These are phyloP conservation scores for Eumeta japonica DNA, from an alignment of 1,140 invertebrate species.

Conservation along the genomic window DNA sequence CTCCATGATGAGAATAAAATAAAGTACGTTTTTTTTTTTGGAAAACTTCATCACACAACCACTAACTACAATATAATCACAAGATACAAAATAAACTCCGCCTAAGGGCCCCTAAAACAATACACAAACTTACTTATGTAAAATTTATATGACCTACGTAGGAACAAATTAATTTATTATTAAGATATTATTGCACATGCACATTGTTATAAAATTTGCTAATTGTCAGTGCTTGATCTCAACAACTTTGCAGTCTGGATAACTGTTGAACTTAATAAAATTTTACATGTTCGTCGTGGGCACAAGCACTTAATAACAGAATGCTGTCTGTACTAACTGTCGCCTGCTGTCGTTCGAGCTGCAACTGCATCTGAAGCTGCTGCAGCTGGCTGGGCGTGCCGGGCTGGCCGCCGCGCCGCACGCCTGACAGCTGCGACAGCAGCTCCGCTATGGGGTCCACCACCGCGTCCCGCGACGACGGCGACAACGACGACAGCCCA, in stretches of 20 bases:
- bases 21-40: too few species aligned
- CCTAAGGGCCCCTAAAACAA: too few species aligned
- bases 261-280: background rate
- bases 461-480: constrained; percentile 81
- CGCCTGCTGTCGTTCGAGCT: constrained; percentile 82
- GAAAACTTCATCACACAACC: too few species aligned
- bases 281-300: background rate
- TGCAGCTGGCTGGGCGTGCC: constrained; percentile 78
- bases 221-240: too few species aligned
- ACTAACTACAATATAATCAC: too few species aligned
- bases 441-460: constrained; percentile 94
- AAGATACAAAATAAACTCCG: too few species aligned
- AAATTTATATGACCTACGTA: too few species aligned
- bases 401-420: constrained; percentile 66
- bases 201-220: too few species aligned
- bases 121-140: too few species aligned
- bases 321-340: constrained; percentile 57
- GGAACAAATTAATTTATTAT: too few species aligned
- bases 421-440: constrained; percentile 87
- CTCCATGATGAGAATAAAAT: too few species aligned
- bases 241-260: constrained; percentile 2
- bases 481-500: constrained; percentile 75
- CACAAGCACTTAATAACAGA: background rate
- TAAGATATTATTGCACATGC: too few species aligned
- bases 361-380: constrained; percentile 87